These are phyloP conservation scores for Apodemus speciosus DNA, from an alignment of 2,113 vertebrate genomes.

Conservation along the genomic window DNA sequence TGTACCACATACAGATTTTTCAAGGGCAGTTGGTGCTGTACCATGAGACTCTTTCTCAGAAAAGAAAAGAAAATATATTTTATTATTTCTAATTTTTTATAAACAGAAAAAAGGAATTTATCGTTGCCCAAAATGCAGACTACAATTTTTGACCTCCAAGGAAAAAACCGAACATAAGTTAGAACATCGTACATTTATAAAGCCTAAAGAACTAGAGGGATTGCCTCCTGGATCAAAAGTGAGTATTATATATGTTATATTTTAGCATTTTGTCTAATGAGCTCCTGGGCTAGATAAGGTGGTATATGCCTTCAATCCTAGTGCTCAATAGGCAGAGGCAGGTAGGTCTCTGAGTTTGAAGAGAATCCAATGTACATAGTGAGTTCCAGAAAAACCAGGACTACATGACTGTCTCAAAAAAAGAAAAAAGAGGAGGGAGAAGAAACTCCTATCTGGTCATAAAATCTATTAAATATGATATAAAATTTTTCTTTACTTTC, in stretches of 20 bases:
- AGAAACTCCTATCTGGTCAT: background rate
- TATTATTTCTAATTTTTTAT: constrained; percentile 58
- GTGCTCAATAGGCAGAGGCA: background rate
- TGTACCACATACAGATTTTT: background rate
- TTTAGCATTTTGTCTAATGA: background rate
- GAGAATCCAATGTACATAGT: background rate
- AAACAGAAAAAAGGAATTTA: constrained; percentile 95
- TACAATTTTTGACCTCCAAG: constrained; percentile 96
- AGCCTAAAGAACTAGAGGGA: constrained; percentile 94
- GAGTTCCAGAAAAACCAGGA: background rate
- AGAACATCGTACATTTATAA: constrained; percentile 95
- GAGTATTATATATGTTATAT: constrained; percentile 58
- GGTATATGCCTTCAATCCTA: background rate
- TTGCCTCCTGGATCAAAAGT: constrained; percentile 97
- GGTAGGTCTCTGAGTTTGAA: background rate
- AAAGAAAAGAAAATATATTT: background rate
- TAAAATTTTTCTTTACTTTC: constrained; percentile 17
- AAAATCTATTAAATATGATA: constrained; percentile 27
- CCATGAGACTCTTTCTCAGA: background rate
- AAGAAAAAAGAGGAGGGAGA: too few species aligned
- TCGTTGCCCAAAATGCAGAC: constrained; percentile 94
- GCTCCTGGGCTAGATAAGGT: background rate
- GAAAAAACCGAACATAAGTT: constrained; percentile 94
- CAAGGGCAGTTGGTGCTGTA: background rate
- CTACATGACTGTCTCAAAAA: background rate